Conservation (phyloP, 2,888 invertebrate genomes). For the Apodemia duryi region DNA sequence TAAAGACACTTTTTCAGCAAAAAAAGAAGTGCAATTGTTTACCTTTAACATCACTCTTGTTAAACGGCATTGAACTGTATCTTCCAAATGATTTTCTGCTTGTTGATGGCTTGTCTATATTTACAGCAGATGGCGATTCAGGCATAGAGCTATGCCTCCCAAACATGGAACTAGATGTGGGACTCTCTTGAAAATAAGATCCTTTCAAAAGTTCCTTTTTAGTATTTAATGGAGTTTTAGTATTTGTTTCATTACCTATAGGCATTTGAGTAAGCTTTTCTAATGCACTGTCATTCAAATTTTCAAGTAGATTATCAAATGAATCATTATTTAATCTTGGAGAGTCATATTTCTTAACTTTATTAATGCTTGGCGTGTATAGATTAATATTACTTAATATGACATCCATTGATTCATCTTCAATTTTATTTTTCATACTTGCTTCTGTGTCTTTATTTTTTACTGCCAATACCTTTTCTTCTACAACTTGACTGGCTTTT, state of each 20-base stretch:
- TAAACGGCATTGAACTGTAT: slow-evolving; percentile 68
- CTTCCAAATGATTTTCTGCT: slow-evolving; percentile 64
- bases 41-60: slow-evolving; percentile 42
- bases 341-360: slow-evolving; percentile 48
- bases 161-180: slow-evolving; percentile 54
- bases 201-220: slow-evolving; percentile 53
- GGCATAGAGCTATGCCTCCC: slow-evolving; percentile 70
- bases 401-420: slow-evolving; percentile 64
- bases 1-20: not conserved
- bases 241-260: slow-evolving; percentile 37
- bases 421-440: slow-evolving; percentile 46
- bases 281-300: slow-evolving; percentile 68
- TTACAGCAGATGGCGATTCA: slow-evolving; percentile 54
- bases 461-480: slow-evolving; percentile 54
- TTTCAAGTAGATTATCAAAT: slow-evolving; percentile 65
- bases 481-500: slow-evolving; percentile 69
- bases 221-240: slow-evolving; percentile 32
- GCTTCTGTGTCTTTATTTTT: slow-evolving; percentile 18
- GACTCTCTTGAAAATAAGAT: slow-evolving; percentile 47
- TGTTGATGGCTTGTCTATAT: slow-evolving; percentile 53
- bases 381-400: slow-evolving; percentile 59
- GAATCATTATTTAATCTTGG: slow-evolving; percentile 64
- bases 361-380: slow-evolving; percentile 51
- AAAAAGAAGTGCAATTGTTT: slow-evolving; percentile 3
- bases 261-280: slow-evolving; percentile 64